These are phyloP conservation scores for Anguilla pacifica DNA, from an alignment of 2,797 vertebrate species.

Conservation along the genomic window DNA sequence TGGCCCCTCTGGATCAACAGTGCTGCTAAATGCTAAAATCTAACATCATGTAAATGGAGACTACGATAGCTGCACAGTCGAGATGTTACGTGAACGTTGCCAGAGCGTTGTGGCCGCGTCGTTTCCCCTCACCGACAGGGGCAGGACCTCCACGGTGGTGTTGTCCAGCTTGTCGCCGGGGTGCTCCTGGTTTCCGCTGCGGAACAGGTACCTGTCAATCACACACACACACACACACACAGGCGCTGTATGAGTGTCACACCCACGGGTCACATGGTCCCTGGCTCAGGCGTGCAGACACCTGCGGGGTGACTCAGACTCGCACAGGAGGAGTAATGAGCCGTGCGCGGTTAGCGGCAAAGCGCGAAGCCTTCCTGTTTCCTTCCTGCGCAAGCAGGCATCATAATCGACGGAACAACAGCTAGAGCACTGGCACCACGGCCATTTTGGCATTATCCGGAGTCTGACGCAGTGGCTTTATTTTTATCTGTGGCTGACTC, in stretches of 20 bases:
- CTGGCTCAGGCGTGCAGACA: neutral
- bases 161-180: slow-evolving; percentile 93
- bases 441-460: neutral
- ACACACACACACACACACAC: slow-evolving; percentile 45
- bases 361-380: neutral
- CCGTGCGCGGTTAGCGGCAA: no score
- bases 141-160: slow-evolving; percentile 93
- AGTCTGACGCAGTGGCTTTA: neutral
- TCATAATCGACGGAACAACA: neutral
- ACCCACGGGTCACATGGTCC: no score
- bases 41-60: neutral
- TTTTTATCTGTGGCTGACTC: neutral
- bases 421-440: neutral
- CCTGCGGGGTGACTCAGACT: neutral
- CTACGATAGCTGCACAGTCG: no score
- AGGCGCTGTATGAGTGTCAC: neutral
- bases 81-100: neutral
- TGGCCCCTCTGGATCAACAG: neutral
- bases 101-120: neutral
- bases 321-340: neutral
- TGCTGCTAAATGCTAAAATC: neutral
- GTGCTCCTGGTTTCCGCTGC: slow-evolving; percentile 96
- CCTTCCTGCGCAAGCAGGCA: neutral
- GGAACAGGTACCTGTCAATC: slow-evolving; percentile 89
- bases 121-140: slow-evolving; percentile 78